Conservation (phyloP, 2,113 vertebrate species). For the Ptilonorhynchus violaceus region DNA sequence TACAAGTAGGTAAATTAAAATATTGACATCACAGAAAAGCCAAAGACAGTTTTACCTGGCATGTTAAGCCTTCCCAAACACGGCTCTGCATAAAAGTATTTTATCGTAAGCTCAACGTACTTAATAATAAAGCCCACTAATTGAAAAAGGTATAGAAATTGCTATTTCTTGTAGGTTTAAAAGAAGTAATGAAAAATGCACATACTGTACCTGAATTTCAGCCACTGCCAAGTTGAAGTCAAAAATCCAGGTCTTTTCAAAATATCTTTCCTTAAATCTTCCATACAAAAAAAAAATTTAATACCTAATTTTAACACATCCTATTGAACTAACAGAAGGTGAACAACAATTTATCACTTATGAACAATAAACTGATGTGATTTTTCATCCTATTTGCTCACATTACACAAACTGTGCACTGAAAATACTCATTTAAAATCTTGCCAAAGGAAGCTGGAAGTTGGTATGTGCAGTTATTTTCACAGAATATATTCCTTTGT, state of each 20-base stretch:
- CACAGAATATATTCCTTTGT: background rate
- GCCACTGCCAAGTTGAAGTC: conserved; percentile 67
- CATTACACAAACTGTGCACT: background rate
- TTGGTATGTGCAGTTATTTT: background rate
- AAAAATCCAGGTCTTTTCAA: conserved; percentile 58
- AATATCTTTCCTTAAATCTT: conserved; percentile 63
- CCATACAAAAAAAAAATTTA: conserved; percentile 9
- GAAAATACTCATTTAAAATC: background rate
- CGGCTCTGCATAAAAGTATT: background rate
- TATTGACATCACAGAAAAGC: background rate
- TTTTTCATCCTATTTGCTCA: background rate
- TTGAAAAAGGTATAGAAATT: background rate
- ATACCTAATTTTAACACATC: background rate
- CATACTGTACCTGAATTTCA: conserved; percentile 76
- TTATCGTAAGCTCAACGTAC: background rate
- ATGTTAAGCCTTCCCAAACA: background rate
- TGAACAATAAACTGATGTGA: background rate
- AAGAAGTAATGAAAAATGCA: background rate
- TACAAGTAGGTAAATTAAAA: background rate
- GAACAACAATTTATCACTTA: background rate
- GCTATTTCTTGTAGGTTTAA: background rate
- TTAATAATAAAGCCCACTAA: background rate
- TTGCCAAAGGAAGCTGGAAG: background rate
- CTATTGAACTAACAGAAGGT: background rate
- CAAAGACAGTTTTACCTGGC: background rate